Conservation (phyloP, 2,797 vertebrate species). For the Hyperoplus immaculatus region DNA sequence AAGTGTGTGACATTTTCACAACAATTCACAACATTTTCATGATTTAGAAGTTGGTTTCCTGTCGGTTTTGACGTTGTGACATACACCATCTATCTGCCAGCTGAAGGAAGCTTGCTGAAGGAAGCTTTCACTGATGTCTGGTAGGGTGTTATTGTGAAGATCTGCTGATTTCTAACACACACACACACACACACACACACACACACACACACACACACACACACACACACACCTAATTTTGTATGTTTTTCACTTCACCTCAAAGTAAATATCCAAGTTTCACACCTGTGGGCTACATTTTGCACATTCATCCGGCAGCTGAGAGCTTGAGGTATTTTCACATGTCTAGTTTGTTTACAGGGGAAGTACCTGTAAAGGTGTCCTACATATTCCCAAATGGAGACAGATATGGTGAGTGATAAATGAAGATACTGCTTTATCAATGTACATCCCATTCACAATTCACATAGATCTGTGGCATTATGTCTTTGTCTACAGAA, state of each 20-base stretch:
- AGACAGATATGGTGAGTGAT: constrained; percentile 86
- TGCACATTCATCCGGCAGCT: neutral
- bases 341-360: constrained; percentile 54
- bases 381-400: constrained; percentile 87
- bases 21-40: neutral
- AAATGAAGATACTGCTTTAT: neutral
- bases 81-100: constrained; percentile 39
- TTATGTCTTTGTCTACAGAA: constrained; percentile 70
- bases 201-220: no score
- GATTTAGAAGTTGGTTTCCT: constrained; percentile 1
- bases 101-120: constrained; percentile 43
- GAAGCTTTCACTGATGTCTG: constrained; percentile 71
- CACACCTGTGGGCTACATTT: neutral
- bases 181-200: constrained; percentile 3
- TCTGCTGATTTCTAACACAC: constrained; percentile 7
- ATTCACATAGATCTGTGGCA: neutral
- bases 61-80: constrained; percentile 5
- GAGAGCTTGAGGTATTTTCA: neutral
- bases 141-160: constrained; percentile 56
- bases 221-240: constrained; percentile 19
- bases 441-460: neutral
- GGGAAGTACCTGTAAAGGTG: constrained; percentile 65
- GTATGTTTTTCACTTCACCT: constrained; percentile 19
- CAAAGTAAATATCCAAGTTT: constrained; percentile 25
- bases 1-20: constrained; percentile 7